Conservation (phyloP, 1,140 invertebrate species). For the Nymphalis io region DNA sequence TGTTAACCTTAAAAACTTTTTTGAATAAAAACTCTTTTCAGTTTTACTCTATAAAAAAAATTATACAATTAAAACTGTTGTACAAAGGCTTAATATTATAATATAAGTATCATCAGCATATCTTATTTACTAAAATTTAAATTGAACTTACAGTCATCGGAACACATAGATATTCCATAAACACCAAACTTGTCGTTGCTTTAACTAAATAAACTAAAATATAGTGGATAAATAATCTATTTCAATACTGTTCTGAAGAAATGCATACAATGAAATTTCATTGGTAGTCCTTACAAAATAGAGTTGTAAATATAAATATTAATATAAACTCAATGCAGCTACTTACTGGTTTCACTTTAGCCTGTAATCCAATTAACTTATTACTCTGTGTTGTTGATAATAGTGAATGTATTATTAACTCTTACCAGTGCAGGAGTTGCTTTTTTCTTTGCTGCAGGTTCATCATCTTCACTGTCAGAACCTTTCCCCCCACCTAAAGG, state of each 20-base stretch:
- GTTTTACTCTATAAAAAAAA: neutral
- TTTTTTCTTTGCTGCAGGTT: constrained; percentile 87
- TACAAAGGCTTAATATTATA: neutral
- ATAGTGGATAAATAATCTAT: constrained; percentile 16
- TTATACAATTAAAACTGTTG: neutral
- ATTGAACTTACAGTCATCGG: constrained; percentile 6
- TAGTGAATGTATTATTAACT: constrained; percentile 37
- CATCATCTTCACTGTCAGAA: constrained; percentile 89
- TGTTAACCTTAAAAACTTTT: neutral
- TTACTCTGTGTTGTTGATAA: constrained; percentile 26
- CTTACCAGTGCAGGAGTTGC: constrained; percentile 76
- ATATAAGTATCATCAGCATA: neutral
- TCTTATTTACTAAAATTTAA: constrained; percentile 5
- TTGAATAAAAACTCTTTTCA: neutral
- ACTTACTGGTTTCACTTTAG: constrained; percentile 43
- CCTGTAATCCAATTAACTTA: constrained; percentile 42
- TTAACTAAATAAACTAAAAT: constrained; percentile 15
- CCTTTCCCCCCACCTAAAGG: constrained; percentile 81
- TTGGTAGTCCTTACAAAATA: constrained; percentile 18
- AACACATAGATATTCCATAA: neutral
- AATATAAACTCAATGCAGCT: constrained; percentile 31
- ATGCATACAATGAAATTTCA: constrained; percentile 12
- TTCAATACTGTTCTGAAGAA: constrained; percentile 6
- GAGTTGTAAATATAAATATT: constrained; percentile 10
- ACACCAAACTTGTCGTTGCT: constrained; percentile 7